A percentile compares a stretch with the other conserved stretches of the same genome.
Evolutionary conservation across 92 coral and sea anemone species (phyloP).

Genomic region (Porites divaricata): DNA sequence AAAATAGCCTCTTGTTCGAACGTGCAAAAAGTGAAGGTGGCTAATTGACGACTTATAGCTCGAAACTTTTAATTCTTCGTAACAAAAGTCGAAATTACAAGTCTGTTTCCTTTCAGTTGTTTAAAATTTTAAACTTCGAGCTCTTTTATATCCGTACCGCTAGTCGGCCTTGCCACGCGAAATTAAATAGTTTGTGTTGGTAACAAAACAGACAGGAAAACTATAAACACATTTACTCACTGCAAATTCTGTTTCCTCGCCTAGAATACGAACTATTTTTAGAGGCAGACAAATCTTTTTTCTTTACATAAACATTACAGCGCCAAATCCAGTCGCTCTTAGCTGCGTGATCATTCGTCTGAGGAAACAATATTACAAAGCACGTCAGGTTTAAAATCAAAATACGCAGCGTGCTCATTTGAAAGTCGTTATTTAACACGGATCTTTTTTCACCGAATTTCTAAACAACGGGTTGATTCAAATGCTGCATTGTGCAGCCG

Average conservation of each 20-base stretch:
- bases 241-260: conserved; percentile 38
- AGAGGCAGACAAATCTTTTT: background rate
- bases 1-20: conserved; percentile 30
- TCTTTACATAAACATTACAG: background rate
- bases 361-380: conserved; percentile 11
- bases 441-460: conserved; percentile 43
- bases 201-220: conserved; percentile 51
- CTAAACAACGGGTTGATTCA: conserved; percentile 3
- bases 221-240: conserved; percentile 63
- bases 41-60: conserved; percentile 63
- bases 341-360: conserved; percentile 24
- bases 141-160: conserved; percentile 43
- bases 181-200: conserved; percentile 50
- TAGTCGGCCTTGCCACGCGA: conserved; percentile 8
- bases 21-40: conserved; percentile 58
- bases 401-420: conserved; percentile 57
- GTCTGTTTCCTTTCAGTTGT: conserved; percentile 50
- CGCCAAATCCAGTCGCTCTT: background rate
- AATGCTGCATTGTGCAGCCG: background rate
- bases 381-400: conserved; percentile 14
- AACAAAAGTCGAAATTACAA: conserved; percentile 32
- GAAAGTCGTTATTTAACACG: conserved; percentile 57
- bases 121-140: conserved; percentile 18
- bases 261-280: conserved; percentile 22
- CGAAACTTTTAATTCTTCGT: conserved; percentile 45